phyloP scores from a whole-genome alignment of 2,888 invertebrate species.

The Pilophorus perplexus region DNA sequence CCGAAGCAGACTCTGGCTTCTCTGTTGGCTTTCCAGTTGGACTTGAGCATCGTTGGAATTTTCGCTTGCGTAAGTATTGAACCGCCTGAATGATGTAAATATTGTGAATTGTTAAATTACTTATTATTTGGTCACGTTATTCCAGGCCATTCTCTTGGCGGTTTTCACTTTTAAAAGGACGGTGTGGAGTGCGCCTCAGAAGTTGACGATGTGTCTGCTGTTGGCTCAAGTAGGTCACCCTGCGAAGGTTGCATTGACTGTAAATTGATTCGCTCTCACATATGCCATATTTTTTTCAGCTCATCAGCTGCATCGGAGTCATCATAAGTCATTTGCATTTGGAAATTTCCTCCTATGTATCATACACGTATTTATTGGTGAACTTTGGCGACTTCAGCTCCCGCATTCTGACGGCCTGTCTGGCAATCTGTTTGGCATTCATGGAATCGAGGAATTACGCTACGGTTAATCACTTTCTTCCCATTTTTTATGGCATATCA shows the following conservation, averaged over 20 bases:
- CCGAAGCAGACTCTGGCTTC: constrained; percentile 73
- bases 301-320: constrained; percentile 69
- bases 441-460: constrained; percentile 79
- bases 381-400: constrained; percentile 77
- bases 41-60: constrained; percentile 76
- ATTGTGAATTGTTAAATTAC: background rate
- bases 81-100: background rate
- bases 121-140: constrained; percentile 18
- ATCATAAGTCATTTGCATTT: constrained; percentile 67
- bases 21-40: constrained; percentile 75
- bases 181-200: constrained; percentile 54
- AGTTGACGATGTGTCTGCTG: constrained; percentile 60
- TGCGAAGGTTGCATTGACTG: too few relatives aligned
- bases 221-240: constrained; percentile 81
- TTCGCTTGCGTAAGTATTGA: constrained; percentile 63
- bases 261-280: background rate
- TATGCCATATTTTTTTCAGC: constrained; percentile 53
- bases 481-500: constrained; percentile 61
- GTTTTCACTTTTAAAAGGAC: constrained; percentile 69
- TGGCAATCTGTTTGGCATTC: constrained; percentile 77
- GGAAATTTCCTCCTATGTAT: too few relatives aligned
- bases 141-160: constrained; percentile 49
- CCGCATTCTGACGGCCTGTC: constrained; percentile 78
- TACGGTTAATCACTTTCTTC: constrained; percentile 74
- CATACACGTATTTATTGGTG: constrained; percentile 52